Percentiles rank a stretch among this genome's conserved stretches.
phyloP scores from a whole-genome alignment of 2,113 vertebrate genomes.

The Otocyon megalotis region DNA sequence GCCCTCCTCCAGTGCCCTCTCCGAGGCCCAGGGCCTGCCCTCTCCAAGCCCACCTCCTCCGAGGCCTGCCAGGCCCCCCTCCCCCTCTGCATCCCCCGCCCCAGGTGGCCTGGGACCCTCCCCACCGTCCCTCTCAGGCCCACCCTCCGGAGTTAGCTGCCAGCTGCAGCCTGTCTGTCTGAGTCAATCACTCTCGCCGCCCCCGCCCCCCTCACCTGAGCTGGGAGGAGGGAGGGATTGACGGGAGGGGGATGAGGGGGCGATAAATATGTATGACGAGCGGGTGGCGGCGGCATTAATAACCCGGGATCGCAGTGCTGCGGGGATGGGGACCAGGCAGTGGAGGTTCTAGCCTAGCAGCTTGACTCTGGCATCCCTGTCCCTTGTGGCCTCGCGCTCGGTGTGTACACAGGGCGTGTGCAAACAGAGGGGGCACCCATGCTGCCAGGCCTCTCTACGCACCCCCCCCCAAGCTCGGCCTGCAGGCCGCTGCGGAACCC shows the following conservation, averaged over 20 bases:
- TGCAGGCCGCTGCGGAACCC: not conserved
- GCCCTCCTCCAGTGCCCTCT: not conserved
- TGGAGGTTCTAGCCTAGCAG: slow-evolving; percentile 67
- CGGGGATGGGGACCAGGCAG: slow-evolving; percentile 51
- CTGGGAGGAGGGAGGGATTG: slow-evolving; percentile 72
- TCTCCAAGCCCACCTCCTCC: not conserved
- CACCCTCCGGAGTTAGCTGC: not conserved
- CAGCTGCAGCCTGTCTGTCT: slow-evolving; percentile 45
- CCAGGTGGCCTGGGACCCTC: not conserved
- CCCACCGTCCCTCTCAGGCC: accelerated
- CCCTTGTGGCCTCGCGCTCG: not conserved
- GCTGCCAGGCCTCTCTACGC: not conserved
- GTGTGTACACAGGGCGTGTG: not conserved
- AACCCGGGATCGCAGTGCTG: slow-evolving; percentile 70
- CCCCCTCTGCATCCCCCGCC: too few relatives aligned
- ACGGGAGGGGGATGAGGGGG: slow-evolving; percentile 65
- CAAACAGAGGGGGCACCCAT: not conserved
- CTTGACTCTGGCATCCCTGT: not conserved
- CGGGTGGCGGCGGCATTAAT: slow-evolving; percentile 77
- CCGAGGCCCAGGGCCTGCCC: not conserved
- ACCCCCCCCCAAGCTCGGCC: not conserved
- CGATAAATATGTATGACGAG: slow-evolving; percentile 71
- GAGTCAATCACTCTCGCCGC: slow-evolving; percentile 37
- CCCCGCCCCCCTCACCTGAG: slow-evolving; percentile 63
- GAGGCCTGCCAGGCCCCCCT: not conserved